These are phyloP conservation scores for Agrotis ipsilon DNA, from an alignment of 2,888 invertebrate genomes.

Conservation along the genomic window DNA sequence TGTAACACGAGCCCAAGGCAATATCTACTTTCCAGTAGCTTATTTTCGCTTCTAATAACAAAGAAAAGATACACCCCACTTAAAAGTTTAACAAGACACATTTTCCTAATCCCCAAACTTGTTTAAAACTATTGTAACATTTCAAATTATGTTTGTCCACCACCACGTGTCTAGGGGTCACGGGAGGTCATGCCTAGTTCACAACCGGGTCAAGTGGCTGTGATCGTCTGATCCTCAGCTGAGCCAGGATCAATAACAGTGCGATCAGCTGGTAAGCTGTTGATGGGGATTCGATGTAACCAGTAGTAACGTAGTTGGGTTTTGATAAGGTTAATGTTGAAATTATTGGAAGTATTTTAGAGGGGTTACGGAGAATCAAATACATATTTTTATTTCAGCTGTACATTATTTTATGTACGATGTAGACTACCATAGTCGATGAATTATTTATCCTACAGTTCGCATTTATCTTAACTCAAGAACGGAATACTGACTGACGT, in stretches of 20 bases:
- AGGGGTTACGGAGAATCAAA: too few species aligned
- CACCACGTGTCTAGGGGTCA: slow-evolving; percentile 47
- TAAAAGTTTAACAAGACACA: background rate
- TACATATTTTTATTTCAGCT: too few species aligned
- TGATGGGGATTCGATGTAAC: background rate
- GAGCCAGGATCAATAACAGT: slow-evolving; percentile 39
- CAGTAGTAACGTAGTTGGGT: background rate
- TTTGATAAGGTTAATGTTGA: background rate
- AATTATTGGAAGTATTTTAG: background rate
- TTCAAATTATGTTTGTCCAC: background rate
- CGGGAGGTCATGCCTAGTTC: slow-evolving; percentile 39
- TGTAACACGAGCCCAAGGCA: background rate
- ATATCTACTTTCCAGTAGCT: too few species aligned
- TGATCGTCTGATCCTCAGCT: slow-evolving; percentile 48
- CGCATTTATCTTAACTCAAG: too few species aligned
- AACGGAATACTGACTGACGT: too few species aligned
- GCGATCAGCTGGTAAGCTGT: slow-evolving; percentile 4
- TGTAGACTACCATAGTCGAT: too few species aligned
- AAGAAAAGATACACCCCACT: background rate
- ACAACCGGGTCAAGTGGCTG: slow-evolving; percentile 42
- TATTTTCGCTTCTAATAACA: background rate
- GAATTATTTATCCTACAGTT: too few species aligned
- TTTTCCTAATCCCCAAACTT: background rate
- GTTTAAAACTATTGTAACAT: background rate
- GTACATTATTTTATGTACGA: too few species aligned